A percentile compares a stretch with the other conserved stretches of the same genome.
phyloP scores from a whole-genome alignment of 2,113 vertebrate genomes.

The Marcusenius ussheri region DNA sequence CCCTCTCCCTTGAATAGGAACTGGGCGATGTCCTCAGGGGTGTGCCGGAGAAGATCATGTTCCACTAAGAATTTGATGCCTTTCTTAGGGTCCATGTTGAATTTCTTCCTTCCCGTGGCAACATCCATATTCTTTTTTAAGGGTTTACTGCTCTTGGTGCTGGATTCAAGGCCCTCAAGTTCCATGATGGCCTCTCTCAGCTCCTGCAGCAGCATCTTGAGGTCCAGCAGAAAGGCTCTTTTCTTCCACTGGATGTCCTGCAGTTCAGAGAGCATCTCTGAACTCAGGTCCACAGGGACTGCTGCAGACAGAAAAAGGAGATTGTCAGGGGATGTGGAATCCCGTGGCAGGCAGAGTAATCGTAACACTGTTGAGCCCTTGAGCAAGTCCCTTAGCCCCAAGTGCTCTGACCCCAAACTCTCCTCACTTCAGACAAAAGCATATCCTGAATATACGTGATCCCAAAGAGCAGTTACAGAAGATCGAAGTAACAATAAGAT shows the following conservation, averaged over 20 bases:
- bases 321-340: not conserved
- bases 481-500: too few species aligned
- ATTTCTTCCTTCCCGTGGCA: conserved; percentile 81
- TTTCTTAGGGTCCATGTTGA: conserved; percentile 86
- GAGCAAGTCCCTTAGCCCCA: not conserved
- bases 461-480: not conserved
- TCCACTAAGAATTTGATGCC: conserved; percentile 82
- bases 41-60: conserved; percentile 77
- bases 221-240: conserved; percentile 78
- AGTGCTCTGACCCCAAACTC: not conserved
- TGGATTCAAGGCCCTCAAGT: conserved; percentile 80
- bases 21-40: conserved; percentile 75
- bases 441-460: not conserved
- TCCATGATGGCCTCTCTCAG: conserved; percentile 81
- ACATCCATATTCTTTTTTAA: conserved; percentile 80
- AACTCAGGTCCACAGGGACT: conserved; percentile 83
- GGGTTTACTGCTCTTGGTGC: conserved; percentile 81
- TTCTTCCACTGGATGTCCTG: conserved; percentile 83
- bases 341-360: not conserved
- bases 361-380: not conserved
- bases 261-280: conserved; percentile 80
- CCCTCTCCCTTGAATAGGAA: conserved; percentile 89
- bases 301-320: not conserved
- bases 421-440: not conserved
- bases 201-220: conserved; percentile 79